phyloP scores from a whole-genome alignment of 2,113 vertebrate species.

The Nycticebus coucang region DNA sequence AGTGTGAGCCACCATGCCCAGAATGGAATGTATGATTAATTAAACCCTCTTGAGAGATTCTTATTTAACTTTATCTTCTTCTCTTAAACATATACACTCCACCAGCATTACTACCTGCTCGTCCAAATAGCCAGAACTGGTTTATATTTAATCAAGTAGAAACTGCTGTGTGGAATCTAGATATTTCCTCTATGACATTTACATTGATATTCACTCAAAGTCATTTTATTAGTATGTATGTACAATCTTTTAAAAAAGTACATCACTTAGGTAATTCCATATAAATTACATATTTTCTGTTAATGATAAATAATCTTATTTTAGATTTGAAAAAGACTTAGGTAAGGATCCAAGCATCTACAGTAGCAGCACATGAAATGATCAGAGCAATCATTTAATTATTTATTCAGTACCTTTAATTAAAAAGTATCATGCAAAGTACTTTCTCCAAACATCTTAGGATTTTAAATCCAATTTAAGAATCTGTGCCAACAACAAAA shows the following conservation, averaged over 20 bases:
- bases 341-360: neutral
- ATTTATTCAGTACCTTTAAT: neutral
- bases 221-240: conserved; percentile 75
- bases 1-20: too few relatives aligned
- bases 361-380: neutral
- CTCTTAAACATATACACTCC: conserved; percentile 38
- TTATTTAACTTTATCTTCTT: conserved; percentile 37
- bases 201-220: conserved; percentile 79
- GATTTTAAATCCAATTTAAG: neutral
- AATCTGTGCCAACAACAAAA: conserved; percentile 1
- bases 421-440: conserved; percentile 11
- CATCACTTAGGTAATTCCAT: conserved; percentile 54
- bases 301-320: conserved; percentile 61
- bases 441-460: conserved; percentile 7
- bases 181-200: conserved; percentile 74
- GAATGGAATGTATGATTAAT: neutral
- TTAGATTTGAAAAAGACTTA: conserved; percentile 51
- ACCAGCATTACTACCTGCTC: neutral
- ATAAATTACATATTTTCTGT: conserved; percentile 56
- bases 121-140: conserved; percentile 63
- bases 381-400: neutral
- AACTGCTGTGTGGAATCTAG: conserved; percentile 58
- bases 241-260: conserved; percentile 72
- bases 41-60: conserved; percentile 50
- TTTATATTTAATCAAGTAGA: conserved; percentile 70